phyloP scores from a whole-genome alignment of 2,797 vertebrate species.

The Nannoperca obscura region DNA sequence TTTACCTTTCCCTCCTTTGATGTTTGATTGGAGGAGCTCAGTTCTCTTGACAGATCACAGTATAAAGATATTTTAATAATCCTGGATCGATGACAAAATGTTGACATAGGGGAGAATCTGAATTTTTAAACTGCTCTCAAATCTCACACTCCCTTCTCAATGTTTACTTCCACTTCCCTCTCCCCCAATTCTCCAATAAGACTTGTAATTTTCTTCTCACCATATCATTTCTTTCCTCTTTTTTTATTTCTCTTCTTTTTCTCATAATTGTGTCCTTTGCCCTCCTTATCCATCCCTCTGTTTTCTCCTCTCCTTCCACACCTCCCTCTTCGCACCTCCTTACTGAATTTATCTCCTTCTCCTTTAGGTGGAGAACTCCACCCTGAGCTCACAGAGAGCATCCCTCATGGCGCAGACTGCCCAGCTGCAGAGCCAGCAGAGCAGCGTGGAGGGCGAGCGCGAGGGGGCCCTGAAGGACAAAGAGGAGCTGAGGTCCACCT shows the following conservation, averaged over 20 bases:
- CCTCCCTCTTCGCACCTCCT: background rate
- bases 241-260: background rate
- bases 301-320: background rate
- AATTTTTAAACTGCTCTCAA: background rate
- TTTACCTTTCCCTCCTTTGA: background rate
- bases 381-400: conserved; percentile 92
- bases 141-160: background rate
- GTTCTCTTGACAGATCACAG: background rate
- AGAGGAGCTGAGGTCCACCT: conserved; percentile 92
- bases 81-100: background rate
- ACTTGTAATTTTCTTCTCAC: background rate
- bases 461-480: conserved; percentile 90
- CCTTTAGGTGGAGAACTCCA: conserved; percentile 95
- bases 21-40: background rate
- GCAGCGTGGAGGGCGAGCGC: conserved; percentile 91
- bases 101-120: background rate
- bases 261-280: background rate
- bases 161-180: background rate
- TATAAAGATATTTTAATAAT: background rate
- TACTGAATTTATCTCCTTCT: background rate
- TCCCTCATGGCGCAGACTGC: conserved; percentile 96
- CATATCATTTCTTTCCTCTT: background rate
- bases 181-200: background rate
- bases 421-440: conserved; percentile 95
- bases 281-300: background rate